Evolutionary conservation across 2,888 invertebrate genomes (phyloP), one percentile per base, ranked within the genome.

Genomic region (Trissolcus brochymenae): DNA sequence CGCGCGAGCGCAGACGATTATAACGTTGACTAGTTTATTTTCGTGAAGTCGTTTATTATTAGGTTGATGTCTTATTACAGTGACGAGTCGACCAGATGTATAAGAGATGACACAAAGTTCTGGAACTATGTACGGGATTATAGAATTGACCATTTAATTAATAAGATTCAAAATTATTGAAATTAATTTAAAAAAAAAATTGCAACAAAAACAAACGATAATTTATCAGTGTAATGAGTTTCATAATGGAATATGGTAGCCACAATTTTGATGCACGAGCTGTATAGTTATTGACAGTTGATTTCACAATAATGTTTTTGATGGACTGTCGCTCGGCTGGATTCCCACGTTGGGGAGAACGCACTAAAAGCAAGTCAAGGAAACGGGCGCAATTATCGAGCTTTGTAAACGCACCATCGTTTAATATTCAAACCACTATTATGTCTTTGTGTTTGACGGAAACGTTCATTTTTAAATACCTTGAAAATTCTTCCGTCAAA

Each of bases 61-160:
- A 84, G 80, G 84, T 80, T 82, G 81, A 85, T 82, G 84, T 81
- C 84, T 83, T 77, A 82, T 84, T 83, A 81, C 82, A 80, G 79
- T 78, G 35, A 35, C 35, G 35, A 35, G 35, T 35, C 11, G 35
- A 7, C 35, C 35, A 35, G 35, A 35, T 35, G 51, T 9, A 51
- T 19, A 17, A 11, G 19, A 13, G 51, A 17, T 11, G 11, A 51
- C 16, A 16, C 46, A 0, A 49, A 49, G 1, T 16, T 46, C 4
- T 46, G 19, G 67, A 78, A 79, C 73, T 79, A 76, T 65, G 73
- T 80, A 79, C 4, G 11, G 16, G 11, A 46, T 3, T 46, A 11
- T 6, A 6, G 6, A 43, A 43, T 16, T 6, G n/a, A 14, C 16
- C 11, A 43, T 43, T 43, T 9, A 14, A 13, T 14, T 43, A 43